phyloP scores from a whole-genome alignment of 2,113 vertebrate genomes.

The Heptranchias perlo region DNA sequence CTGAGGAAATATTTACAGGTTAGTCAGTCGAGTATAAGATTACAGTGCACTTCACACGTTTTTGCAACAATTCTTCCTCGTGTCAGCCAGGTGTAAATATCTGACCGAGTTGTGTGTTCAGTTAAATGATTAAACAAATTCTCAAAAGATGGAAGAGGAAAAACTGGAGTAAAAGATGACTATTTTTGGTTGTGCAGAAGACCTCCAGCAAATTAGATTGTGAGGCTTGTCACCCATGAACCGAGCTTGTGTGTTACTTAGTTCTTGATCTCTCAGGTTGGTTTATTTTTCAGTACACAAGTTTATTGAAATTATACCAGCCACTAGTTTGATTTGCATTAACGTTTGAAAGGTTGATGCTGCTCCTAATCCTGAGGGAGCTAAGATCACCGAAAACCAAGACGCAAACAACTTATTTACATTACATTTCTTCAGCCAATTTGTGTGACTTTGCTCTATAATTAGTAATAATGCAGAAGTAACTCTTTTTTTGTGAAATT shows the following conservation, averaged over 20 bases:
- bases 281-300: neutral
- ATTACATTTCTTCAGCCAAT: neutral
- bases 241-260: neutral
- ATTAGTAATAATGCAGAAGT: too few relatives aligned
- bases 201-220: neutral
- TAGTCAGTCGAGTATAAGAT: neutral
- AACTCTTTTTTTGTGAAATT: too few relatives aligned
- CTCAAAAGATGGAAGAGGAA: neutral
- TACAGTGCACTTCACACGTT: neutral
- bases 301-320: neutral
- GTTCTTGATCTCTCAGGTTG: neutral
- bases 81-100: neutral
- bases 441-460: neutral
- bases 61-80: neutral
- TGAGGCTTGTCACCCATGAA: neutral
- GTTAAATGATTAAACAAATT: neutral
- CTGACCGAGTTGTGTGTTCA: neutral
- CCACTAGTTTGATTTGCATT: neutral
- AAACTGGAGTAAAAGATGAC: neutral
- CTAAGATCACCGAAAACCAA: neutral
- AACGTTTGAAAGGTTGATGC: neutral
- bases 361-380: neutral
- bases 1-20: neutral
- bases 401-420: neutral
- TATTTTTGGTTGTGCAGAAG: neutral